Percentiles rank a stretch among this genome's conserved stretches.
Conservation (phyloP, 2,888 invertebrate genomes). For the Kuschelorhynchus macadamiae region DNA sequence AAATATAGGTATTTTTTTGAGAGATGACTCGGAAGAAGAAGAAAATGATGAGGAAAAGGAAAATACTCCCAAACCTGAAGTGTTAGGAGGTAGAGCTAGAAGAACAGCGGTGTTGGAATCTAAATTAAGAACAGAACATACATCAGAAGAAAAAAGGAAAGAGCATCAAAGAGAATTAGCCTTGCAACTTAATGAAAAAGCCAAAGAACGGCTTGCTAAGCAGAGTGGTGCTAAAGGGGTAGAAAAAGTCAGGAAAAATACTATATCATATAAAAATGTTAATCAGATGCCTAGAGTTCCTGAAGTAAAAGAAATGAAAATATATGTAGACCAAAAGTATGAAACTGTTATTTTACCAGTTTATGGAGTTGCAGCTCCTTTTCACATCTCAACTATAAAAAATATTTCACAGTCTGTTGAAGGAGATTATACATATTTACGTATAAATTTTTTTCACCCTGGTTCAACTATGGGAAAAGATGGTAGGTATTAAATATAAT, state of each 20-base stretch:
- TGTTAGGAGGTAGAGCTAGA: slow-evolving; percentile 77
- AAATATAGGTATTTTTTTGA: slow-evolving; percentile 94
- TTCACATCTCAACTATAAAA: slow-evolving; percentile 99
- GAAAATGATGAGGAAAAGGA: slow-evolving; percentile 85
- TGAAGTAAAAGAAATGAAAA: slow-evolving; percentile 93
- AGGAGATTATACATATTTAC: slow-evolving; percentile 98
- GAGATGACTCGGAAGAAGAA: slow-evolving; percentile 89
- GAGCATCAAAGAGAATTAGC: slow-evolving; percentile 97
- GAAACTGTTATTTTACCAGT: slow-evolving; percentile 99
- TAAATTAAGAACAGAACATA: slow-evolving; percentile 93
- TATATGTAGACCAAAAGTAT: slow-evolving; percentile 97
- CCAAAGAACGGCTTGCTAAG: slow-evolving; percentile 91
- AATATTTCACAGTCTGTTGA: slow-evolving; percentile 99
- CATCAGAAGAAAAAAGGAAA: slow-evolving; percentile 97
- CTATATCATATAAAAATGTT: slow-evolving; percentile 92
- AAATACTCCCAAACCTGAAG: slow-evolving; percentile 76
- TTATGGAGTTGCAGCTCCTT: slow-evolving; percentile 96
- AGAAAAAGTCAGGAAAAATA: slow-evolving; percentile 93
- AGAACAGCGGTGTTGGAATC: slow-evolving; percentile 94
- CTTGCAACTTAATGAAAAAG: slow-evolving; percentile 90
- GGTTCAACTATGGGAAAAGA: slow-evolving; percentile 96
- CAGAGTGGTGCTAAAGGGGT: slow-evolving; percentile 88
- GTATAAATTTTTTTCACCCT: slow-evolving; percentile 98
- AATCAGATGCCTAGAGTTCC: slow-evolving; percentile 94
- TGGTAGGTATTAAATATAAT: slow-evolving; percentile 74